Base-by-base conservation (phyloP, 1,140 invertebrate species). In the Globodera ellingtonae region DNA sequence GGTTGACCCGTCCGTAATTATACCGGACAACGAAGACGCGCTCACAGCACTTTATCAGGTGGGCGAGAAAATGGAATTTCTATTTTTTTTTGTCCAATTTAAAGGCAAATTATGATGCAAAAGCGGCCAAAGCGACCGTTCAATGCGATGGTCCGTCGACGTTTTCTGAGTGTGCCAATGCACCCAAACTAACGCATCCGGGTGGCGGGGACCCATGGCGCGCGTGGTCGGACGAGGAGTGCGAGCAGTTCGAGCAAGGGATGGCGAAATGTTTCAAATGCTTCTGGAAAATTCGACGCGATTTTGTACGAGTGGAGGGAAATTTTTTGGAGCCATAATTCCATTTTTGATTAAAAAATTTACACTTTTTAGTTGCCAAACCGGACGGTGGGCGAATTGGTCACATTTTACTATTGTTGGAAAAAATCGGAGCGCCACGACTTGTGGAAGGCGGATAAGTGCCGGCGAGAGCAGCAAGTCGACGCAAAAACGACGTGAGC, bases 341-440 rank as follows among this genome's bases (percentile, higher is more conserved):
- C 47, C 0, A 24, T 81, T 79, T 79, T 79, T 79, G 65, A 15
- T 46, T 10, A 75, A 15, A 78, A 67, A 15, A 44, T 24, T 24
- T 24, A 24, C 24, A 24, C 18, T 21, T 81, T 79, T 67, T 47
- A 81, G 80, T 46, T 81, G n/a, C 77, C 66, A 24, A n/a, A 46
- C 7, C 50, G 79, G 46, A 75, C 59, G 44, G 69, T 81, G 13
- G 79, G 79, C n/a, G 80, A 81, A 76, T 21, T 81, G 47, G 80
- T 81, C 21, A 70, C 69, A 24, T 81, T 81, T 59, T 81, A 81
- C 52, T 81, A 81, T 9, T 18, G 71, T 18, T 81, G 80, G 80
- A 81, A 81, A 66, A 81, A 81, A n/a, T 72, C 59, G 35, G 80
- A 81, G 47, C 78, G 80, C n/a, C 59, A 81, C 59, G 73, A 81